Evolutionary conservation across 2,888 invertebrate species (phyloP), one percentile per base, ranked within the genome.

Genomic region (Epsilonema sp.): DNA sequence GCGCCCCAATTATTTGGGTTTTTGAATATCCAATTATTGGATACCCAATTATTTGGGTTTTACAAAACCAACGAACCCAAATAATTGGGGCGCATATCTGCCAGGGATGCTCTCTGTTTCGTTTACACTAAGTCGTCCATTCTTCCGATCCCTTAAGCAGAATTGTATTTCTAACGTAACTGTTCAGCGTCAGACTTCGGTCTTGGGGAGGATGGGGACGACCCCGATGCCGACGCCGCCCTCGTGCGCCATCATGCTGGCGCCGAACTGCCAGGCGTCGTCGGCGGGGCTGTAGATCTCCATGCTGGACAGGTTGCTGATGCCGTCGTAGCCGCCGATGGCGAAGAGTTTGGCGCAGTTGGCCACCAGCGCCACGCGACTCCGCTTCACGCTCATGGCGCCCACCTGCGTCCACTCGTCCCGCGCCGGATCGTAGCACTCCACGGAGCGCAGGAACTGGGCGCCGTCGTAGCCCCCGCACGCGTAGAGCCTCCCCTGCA

Each of bases 151-250:
- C n/a, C n/a, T n/a, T n/a, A n/a, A n/a, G n/a, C n/a, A n/a, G n/a
- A n/a, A n/a, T n/a, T n/a, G n/a, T n/a, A n/a, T n/a, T n/a, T n/a
- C n/a, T n/a, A n/a, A n/a, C n/a, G n/a, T n/a, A n/a, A n/a, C n/a
- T n/a, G n/a, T n/a, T n/a, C n/a, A n/a, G n/a, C n/a, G n/a, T n/a
- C n/a, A 31, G 31, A 31, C 11, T n/a, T 23, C 25, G n/a, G 40
- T 40, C 41, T 43, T 42, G 22, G 46, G 43, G 2, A 51, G 40
- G 8, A 58, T 49, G 4, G 78, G 78, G 55, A 84, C 77, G 3
- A 84, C 82, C 0, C 82, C 84, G 23, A 82, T 79, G n/a, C 83
- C 83, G 0, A 85, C 84, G 1, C 84, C 84, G 1, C 84, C 85
- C 63, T 84, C 84, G 63, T 85, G 85, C 1, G 80, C 81, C 55